These are phyloP conservation scores for Cavia porcellus DNA, from an alignment of 2,113 vertebrate genomes.

Conservation along the genomic window DNA sequence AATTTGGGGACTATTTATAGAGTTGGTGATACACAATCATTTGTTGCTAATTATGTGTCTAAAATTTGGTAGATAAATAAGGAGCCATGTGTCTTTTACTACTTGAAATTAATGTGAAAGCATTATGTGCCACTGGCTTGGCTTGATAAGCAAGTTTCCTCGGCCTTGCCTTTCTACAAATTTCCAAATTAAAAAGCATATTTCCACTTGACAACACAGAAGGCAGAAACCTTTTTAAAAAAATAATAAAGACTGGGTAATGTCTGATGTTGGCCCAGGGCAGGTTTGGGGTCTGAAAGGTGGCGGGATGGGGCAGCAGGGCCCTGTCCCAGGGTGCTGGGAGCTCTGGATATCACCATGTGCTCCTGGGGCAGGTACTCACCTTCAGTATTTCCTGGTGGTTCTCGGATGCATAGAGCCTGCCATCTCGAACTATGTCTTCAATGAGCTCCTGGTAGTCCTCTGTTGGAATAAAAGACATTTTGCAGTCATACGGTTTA, in stretches of 20 bases:
- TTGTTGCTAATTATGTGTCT: conserved; percentile 45
- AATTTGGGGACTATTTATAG: conserved; percentile 5
- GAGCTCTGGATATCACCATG: neutral
- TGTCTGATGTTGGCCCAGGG: neutral
- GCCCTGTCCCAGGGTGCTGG: neutral
- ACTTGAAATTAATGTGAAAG: conserved; percentile 21
- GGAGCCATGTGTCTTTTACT: neutral
- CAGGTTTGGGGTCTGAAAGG: neutral
- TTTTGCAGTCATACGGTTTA: conserved; percentile 55
- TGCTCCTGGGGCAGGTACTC: neutral
- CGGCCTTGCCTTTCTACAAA: neutral
- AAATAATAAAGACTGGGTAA: neutral
- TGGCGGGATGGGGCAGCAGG: fast-evolving
- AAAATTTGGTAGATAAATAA: conserved; percentile 37
- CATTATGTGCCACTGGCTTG: neutral
- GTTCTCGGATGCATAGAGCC: conserved; percentile 98
- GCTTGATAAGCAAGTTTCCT: conserved; percentile 18
- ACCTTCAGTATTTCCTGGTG: conserved; percentile 99
- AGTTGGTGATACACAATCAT: neutral
- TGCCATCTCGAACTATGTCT: conserved; percentile 98
- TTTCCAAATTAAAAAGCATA: conserved; percentile 51
- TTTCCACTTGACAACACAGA: conserved; percentile 47
- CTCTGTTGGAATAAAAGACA: conserved; percentile 89
- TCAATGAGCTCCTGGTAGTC: conserved; percentile 99
- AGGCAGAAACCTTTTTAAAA: neutral